Conservation (phyloP, 2,888 invertebrate genomes). For the Eueremaeus valkanovi region DNA sequence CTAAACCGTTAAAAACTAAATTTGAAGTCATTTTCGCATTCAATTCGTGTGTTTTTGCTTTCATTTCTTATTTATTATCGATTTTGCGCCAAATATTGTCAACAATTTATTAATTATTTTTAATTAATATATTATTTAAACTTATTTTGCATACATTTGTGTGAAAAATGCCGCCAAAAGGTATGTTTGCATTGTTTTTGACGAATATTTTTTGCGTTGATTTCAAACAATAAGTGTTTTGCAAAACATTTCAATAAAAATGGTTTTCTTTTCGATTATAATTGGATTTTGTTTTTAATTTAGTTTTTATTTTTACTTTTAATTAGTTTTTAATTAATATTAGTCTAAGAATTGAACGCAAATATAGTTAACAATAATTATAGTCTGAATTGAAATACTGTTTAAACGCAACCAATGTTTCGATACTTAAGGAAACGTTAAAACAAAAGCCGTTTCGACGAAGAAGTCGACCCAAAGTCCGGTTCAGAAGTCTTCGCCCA, state of each 20-base stretch:
- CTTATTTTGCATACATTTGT: background rate
- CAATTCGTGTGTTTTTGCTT: background rate
- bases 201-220: background rate
- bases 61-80: background rate
- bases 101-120: background rate
- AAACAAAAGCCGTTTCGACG: background rate
- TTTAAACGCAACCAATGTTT: too few species aligned
- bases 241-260: background rate
- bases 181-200: background rate
- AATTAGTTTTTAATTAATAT: background rate
- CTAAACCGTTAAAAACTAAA: slow-evolving; percentile 20
- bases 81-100: background rate
- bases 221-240: background rate
- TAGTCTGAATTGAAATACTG: background rate
- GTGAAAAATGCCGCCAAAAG: slow-evolving; percentile 16
- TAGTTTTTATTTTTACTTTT: background rate
- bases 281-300: background rate
- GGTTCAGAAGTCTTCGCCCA: background rate
- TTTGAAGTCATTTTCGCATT: slow-evolving; percentile 26
- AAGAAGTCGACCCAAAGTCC: slow-evolving; percentile 7
- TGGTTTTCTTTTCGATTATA: background rate
- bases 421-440: background rate
- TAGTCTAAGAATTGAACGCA: background rate
- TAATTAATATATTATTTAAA: background rate
- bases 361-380: background rate